Base-by-base conservation (phyloP, 1,140 invertebrate genomes). In the Magallana gigas region DNA sequence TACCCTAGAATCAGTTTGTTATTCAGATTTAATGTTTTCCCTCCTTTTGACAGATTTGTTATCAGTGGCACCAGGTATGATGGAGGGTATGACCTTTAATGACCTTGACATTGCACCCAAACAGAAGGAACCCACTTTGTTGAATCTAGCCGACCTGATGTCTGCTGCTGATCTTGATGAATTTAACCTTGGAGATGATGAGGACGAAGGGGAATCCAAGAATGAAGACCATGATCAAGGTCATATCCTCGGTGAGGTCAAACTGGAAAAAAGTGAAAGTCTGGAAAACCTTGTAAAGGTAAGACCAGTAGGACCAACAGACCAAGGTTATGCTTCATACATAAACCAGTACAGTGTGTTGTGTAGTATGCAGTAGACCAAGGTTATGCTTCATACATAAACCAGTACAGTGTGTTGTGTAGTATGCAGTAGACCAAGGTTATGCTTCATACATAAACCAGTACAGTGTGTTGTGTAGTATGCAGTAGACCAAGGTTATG, bases 61-160 rank as follows among this genome's bases (percentile, higher is more conserved):
- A 58, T 96, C 95, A 1, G 92, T 96, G 36, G 96, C 97, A 0
- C 97, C 96, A 88, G 97, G 97, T 8, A 96, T 97, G 89, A 91
- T 91, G 48, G 91, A 93, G 57, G 97, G 97, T 6, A 93, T 95
- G 92, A 90, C 90, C n/a, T 95, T 95, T 86, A 64, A 89, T 18
- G 64, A 23, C 16, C 81, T 68, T 48, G n/a, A 71, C 80, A 71
- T 12, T 11, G 29, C n/a, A 36, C 29, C 29, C 8, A 36, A 56
- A 48, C 29, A 48, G 9, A 14, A 58, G 48, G 64, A 58, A 14
- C 18, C n/a, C 12, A 86, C 90, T 84, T 84, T 93, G 29, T 90
- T 93, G 59, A 93, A 90, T 60, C 88, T 93, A 56, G 88, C 90
- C 18, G 93, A 94, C 87, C 92, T 93, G 5, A 86, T 93, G 87